These are phyloP conservation scores for Ganaspis brasiliensis DNA, from an alignment of 2,888 invertebrate species.

Conservation along the genomic window DNA sequence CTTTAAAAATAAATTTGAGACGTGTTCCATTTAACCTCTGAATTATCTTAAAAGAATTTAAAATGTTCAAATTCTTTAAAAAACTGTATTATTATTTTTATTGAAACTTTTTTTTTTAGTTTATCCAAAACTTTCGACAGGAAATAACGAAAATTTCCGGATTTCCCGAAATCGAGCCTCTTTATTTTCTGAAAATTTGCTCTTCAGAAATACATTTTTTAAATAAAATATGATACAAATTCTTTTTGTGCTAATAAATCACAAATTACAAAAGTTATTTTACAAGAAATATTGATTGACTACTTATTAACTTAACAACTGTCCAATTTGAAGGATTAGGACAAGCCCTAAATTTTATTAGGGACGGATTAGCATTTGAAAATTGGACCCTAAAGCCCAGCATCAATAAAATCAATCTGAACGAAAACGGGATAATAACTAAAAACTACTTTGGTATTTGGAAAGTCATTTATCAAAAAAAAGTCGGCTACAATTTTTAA, in stretches of 20 bases:
- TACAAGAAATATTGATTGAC: conserved; percentile 27
- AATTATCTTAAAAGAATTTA: too few species aligned
- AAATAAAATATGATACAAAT: not conserved
- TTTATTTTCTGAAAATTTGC: too few species aligned
- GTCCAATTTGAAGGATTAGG: conserved; percentile 37
- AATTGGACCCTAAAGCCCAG: conserved; percentile 23
- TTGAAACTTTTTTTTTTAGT: not conserved
- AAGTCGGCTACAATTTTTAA: not conserved
- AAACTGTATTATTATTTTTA: too few species aligned
- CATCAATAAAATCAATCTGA: conserved; percentile 28
- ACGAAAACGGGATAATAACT: not conserved
- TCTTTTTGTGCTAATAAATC: not conserved
- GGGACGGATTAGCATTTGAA: conserved; percentile 28
- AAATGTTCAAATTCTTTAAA: too few species aligned
- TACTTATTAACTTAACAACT: conserved; percentile 23
- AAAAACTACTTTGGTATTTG: not conserved
- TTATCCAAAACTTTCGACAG: too few species aligned
- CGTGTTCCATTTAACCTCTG: too few species aligned
- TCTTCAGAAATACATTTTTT: too few species aligned
- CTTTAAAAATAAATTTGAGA: not conserved
- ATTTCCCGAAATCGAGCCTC: too few species aligned
- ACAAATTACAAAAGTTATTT: conserved; percentile 28
- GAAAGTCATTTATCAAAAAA: conserved; percentile 21
- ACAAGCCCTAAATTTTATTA: conserved; percentile 27
- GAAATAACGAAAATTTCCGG: too few species aligned